These are phyloP conservation scores for Lota lota DNA, from an alignment of 2,113 vertebrate genomes.

Conservation along the genomic window DNA sequence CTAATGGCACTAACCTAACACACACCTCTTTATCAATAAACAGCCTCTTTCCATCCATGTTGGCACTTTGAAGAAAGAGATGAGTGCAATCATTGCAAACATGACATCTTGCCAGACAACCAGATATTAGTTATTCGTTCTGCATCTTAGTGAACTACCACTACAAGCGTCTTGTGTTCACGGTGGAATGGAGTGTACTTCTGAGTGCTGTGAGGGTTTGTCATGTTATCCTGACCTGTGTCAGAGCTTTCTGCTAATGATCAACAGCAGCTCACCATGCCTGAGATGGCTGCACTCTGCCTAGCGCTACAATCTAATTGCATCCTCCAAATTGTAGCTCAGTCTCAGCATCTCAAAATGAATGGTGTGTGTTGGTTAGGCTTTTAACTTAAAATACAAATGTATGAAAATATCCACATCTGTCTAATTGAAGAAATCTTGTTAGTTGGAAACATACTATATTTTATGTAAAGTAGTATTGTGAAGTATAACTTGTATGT, in stretches of 20 bases:
- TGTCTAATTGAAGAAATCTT: slow-evolving; percentile 3
- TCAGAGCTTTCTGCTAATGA: slow-evolving; percentile 11
- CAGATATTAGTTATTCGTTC: no score
- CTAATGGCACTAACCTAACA: slow-evolving; percentile 37
- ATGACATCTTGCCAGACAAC: no score
- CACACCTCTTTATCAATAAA: no score
- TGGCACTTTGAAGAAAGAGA: no score
- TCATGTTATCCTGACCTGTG: slow-evolving; percentile 30
- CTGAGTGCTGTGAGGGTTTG: slow-evolving; percentile 30
- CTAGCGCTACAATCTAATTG: slow-evolving; percentile 1
- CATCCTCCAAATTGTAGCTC: neutral
- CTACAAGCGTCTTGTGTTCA: slow-evolving; percentile 35
- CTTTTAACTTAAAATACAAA: slow-evolving; percentile 21
- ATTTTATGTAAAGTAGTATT: slow-evolving; percentile 51
- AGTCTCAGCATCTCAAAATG: neutral
- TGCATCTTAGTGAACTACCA: slow-evolving; percentile 21
- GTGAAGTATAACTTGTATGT: slow-evolving; percentile 48
- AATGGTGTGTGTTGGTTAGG: slow-evolving; percentile 45
- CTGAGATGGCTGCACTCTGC: slow-evolving; percentile 3
- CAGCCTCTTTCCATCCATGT: no score
- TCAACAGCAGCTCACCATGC: neutral
- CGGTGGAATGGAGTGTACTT: slow-evolving; percentile 37
- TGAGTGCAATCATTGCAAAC: no score
- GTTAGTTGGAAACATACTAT: slow-evolving; percentile 27
- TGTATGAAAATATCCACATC: slow-evolving; percentile 4